Evolutionary conservation across 2,888 invertebrate species (phyloP).

Genomic region (Sycophila texana): DNA sequence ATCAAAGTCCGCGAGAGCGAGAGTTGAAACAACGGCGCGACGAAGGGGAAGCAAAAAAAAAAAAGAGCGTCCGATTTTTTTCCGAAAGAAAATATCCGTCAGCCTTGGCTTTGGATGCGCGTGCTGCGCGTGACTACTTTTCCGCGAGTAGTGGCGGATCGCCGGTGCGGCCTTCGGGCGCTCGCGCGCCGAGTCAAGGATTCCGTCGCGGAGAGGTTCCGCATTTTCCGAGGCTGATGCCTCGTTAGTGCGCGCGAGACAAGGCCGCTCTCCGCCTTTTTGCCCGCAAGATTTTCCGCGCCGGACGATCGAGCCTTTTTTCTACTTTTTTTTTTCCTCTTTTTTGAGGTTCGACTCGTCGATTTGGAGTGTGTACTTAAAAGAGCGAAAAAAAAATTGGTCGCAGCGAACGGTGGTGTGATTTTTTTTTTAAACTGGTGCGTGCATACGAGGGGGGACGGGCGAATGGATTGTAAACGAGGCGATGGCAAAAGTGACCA

Average conservation of each 20-base stretch:
- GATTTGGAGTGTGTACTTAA: neutral
- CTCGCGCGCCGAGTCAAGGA: conserved; percentile 48
- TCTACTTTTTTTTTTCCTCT: conserved; percentile 14
- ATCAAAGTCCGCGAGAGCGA: neutral
- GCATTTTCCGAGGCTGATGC: conserved; percentile 54
- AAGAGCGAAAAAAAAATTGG: too few species aligned
- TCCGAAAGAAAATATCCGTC: neutral
- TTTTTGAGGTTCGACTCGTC: neutral
- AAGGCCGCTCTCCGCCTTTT: conserved; percentile 25
- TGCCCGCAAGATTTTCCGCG: neutral
- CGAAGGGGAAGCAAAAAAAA: neutral
- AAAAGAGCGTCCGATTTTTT: neutral
- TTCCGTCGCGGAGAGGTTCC: conserved; percentile 41
- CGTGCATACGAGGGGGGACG: too few species aligned
- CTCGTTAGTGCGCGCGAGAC: conserved; percentile 28
- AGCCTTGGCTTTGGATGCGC: conserved; percentile 31
- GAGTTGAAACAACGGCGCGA: neutral
- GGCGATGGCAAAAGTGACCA: too few species aligned
- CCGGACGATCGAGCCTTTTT: too few species aligned
- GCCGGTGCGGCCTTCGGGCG: conserved; percentile 4
- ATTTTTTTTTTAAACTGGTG: too few species aligned
- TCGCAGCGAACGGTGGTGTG: too few species aligned
- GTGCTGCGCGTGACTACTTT: conserved; percentile 23
- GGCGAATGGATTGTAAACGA: too few species aligned
- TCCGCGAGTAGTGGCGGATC: conserved; percentile 4